Evolutionary conservation across 1,140 invertebrate genomes (phyloP).

Genomic region (Diuraphis noxia): DNA sequence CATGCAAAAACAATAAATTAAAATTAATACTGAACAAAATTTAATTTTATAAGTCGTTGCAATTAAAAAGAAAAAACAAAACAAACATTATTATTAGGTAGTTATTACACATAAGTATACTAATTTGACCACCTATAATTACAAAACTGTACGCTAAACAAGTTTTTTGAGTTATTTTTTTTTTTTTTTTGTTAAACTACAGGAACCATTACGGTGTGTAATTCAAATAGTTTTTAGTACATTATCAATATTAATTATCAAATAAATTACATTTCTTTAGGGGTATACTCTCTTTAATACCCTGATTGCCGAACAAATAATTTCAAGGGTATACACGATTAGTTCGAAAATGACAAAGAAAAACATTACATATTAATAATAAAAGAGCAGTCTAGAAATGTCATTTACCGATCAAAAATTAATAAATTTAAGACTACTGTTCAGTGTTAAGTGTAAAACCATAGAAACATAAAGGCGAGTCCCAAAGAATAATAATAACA

Average conservation of each 20-base stretch:
- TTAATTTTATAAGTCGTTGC: conserved; percentile 32
- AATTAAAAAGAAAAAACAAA: conserved; percentile 24
- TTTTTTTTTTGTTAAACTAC: conserved; percentile 2
- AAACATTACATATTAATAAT: conserved; percentile 23
- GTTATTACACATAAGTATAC: conserved; percentile 25
- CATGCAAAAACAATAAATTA: conserved; percentile 48
- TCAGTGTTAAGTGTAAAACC: not conserved
- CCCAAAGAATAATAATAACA: not conserved
- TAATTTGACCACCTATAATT: conserved; percentile 2
- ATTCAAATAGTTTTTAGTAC: conserved; percentile 14
- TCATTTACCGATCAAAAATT: conserved; percentile 13
- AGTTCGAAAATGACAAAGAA: conserved; percentile 8
- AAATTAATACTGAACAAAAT: conserved; percentile 42
- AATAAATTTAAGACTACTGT: not conserved
- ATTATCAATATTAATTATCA: not conserved
- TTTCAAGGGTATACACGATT: conserved; percentile 27
- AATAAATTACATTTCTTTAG: conserved; percentile 22
- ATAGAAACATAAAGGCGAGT: not conserved
- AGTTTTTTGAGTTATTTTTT: not conserved
- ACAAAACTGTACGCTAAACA: conserved; percentile 16
- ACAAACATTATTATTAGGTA: conserved; percentile 29
- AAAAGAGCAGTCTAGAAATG: conserved; percentile 41
- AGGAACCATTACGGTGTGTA: conserved; percentile 13
- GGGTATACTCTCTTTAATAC: conserved; percentile 37
- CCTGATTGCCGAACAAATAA: conserved; percentile 42